Conservation (phyloP, 2,797 vertebrate genomes). For the Anas georgica region DNA sequence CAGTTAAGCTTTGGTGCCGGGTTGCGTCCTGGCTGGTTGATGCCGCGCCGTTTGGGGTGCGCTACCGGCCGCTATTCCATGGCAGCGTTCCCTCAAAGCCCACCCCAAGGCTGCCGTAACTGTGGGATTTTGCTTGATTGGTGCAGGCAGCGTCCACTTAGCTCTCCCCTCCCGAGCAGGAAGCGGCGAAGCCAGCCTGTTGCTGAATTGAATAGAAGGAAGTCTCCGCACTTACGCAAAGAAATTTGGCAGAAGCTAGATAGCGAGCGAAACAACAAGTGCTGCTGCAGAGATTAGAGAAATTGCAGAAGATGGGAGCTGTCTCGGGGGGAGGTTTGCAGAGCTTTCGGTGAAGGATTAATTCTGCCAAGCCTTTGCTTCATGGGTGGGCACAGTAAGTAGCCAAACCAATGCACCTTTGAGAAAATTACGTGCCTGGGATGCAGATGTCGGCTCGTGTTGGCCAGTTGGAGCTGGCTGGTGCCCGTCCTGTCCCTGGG, state of each 20-base stretch:
- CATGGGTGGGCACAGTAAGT: slow-evolving; percentile 15
- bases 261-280: slow-evolving; percentile 65
- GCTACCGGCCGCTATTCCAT: background rate
- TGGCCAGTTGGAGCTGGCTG: background rate
- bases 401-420: background rate
- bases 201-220: slow-evolving; percentile 86
- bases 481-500: background rate
- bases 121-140: slow-evolving; percentile 49
- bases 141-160: background rate
- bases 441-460: background rate
- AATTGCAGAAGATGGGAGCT: background rate
- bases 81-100: background rate
- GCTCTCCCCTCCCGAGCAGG: slow-evolving; percentile 75
- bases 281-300: slow-evolving; percentile 42
- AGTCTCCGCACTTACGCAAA: slow-evolving; percentile 81
- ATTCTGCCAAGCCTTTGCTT: background rate
- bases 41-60: background rate
- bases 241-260: slow-evolving; percentile 77
- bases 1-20: accelerated
- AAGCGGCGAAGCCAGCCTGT: slow-evolving; percentile 76
- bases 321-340: background rate
- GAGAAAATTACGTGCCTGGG: background rate
- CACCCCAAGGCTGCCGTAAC: background rate
- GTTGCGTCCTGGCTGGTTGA: background rate
- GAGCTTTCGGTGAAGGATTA: slow-evolving; percentile 31